These are phyloP conservation scores for Penaeus vannamei DNA, from an alignment of 1,140 invertebrate species.

Conservation along the genomic window DNA sequence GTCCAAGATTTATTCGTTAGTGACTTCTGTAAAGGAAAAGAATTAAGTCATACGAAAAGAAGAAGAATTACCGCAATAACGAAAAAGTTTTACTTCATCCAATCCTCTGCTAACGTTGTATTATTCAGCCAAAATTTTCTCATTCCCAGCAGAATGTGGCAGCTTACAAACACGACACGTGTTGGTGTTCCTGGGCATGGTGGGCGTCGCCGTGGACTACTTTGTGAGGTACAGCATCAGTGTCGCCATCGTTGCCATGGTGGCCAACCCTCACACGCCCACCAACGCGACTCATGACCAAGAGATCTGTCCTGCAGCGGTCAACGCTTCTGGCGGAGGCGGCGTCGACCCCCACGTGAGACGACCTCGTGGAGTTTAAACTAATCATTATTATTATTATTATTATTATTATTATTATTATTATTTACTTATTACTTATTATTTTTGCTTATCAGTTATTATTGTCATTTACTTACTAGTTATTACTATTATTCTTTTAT, in stretches of 20 bases:
- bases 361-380: neutral
- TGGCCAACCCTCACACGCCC: neutral
- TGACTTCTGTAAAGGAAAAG: no score
- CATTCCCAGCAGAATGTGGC: neutral
- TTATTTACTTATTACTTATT: no score
- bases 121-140: no score
- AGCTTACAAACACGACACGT: conserved; percentile 7
- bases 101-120: no score
- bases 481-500: no score
- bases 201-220: conserved; percentile 46
- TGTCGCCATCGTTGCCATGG: conserved; percentile 50
- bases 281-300: neutral
- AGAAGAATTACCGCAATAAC: no score
- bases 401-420: neutral
- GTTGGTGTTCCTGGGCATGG: conserved; percentile 38
- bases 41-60: no score
- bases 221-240: conserved; percentile 37
- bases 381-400: neutral
- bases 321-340: neutral
- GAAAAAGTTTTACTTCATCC: no score
- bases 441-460: no score
- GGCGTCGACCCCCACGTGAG: neutral
- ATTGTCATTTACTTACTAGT: no score
- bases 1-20: no score
- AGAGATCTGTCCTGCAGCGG: neutral